Base-by-base conservation (phyloP, 2,888 invertebrate genomes). In the Heliconius erato region DNA sequence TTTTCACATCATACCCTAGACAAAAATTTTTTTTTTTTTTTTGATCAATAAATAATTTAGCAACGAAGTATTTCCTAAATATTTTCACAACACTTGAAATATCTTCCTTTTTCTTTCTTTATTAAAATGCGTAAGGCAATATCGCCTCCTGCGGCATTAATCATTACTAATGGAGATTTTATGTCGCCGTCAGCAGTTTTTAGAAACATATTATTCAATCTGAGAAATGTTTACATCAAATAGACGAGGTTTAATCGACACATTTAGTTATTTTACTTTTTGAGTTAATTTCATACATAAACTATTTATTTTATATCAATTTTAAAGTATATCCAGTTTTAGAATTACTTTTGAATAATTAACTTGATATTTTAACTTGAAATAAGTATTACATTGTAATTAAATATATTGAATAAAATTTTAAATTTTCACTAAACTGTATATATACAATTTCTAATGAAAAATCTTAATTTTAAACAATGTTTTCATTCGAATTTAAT, bases 141-240 rank as follows among this genome's bases (percentile, higher is more conserved):
- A 40, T 84, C 84, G 84, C 83, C 84, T 84, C 83, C 81, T 86
- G 85, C 85, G 87, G 86, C 88, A 86, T 87, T 88, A 89, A 89
- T 90, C 86, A 85, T 85, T 83, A 63, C 82, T 91, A 91, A 91
- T 91, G 91, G 91, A 90, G 88, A 87, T 89, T 88, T 88, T 87
- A 87, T 91, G 91, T 91, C 86, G 83, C 79, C 65, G 78, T 79
- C 65, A 49, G 23, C 78, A n/a, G 26, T 76, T 76, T 35, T 35
- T 76, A 63, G 23, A 63, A 76, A 35, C 14, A 63, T 14, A 26
- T 40, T 63, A 63, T 76, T 76, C 35, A 35, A 63, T 35, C n/a
- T 76, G n/a, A 67, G 67, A 67, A 32, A 67, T 67, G 28, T 32
- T 67, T 67, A 28, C 19, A 26, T 28, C 28, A 0, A 67, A 67